A percentile compares a stretch with the other conserved stretches of the same genome.
phyloP scores from a whole-genome alignment of 2,888 invertebrate species.

The Panzeria rudis region DNA sequence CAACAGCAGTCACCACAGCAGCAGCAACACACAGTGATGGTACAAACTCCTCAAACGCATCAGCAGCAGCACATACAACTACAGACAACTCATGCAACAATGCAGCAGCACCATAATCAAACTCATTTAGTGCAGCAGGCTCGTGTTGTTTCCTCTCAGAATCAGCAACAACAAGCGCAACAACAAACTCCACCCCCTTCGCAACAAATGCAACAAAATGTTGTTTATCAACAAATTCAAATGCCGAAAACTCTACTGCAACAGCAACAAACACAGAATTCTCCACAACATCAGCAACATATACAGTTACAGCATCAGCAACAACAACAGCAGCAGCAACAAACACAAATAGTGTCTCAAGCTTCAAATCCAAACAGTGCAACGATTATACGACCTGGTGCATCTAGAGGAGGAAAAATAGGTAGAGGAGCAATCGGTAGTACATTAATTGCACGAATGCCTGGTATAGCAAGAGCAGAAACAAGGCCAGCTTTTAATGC shows the following conservation, averaged over 20 bases:
- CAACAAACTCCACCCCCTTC: conserved; percentile 73
- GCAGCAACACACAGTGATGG: conserved; percentile 66
- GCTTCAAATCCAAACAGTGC: conserved; percentile 47
- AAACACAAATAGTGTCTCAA: conserved; percentile 63
- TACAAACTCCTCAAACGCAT: conserved; percentile 76
- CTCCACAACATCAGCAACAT: conserved; percentile 73
- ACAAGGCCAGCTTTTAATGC: conserved; percentile 49
- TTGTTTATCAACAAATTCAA: conserved; percentile 81
- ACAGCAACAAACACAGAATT: conserved; percentile 66
- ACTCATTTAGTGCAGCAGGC: conserved; percentile 79
- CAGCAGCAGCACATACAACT: conserved; percentile 76
- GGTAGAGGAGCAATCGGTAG: conserved; percentile 69
- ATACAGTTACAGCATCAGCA: conserved; percentile 71
- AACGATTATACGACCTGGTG: conserved; percentile 62
- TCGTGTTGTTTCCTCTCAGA: conserved; percentile 72
- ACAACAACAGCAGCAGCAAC: conserved; percentile 70
- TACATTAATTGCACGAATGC: conserved; percentile 73
- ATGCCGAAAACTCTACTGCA: conserved; percentile 70
- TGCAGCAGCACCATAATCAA: conserved; percentile 75
- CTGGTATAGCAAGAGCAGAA: conserved; percentile 62
- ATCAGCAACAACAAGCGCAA: conserved; percentile 70
- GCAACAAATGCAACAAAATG: conserved; percentile 73
- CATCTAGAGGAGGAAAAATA: conserved; percentile 59
- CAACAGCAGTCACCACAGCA: conserved; percentile 72
- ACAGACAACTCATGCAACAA: conserved; percentile 70